A percentile compares a stretch with the other conserved stretches of the same genome.
These are phyloP conservation scores for Xylocampa areola DNA, from an alignment of 2,888 invertebrate species.

Conservation along the genomic window DNA sequence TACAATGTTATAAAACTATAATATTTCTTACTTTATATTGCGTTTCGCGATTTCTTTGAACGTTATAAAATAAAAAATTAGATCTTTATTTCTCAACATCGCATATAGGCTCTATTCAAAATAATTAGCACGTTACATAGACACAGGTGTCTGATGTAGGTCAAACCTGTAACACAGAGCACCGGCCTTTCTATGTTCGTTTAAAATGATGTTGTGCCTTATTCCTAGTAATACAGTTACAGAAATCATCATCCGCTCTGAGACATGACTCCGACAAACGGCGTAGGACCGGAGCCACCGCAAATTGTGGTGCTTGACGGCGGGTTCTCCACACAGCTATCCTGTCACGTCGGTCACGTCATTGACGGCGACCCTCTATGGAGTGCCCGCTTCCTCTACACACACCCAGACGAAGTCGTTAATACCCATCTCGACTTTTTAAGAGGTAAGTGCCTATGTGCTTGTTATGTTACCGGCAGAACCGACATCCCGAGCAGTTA, in stretches of 20 bases:
- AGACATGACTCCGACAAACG: slow-evolving; percentile 77
- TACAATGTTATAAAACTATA: too few relatives aligned
- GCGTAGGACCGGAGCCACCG: slow-evolving; percentile 75
- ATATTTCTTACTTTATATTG: too few relatives aligned
- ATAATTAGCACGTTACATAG: too few relatives aligned
- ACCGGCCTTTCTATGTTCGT: too few relatives aligned
- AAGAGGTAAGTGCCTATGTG: slow-evolving; percentile 90
- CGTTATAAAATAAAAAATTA: too few relatives aligned
- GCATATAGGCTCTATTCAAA: too few relatives aligned
- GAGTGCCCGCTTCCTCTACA: slow-evolving; percentile 95
- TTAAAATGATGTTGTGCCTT: neutral
- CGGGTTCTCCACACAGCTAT: slow-evolving; percentile 95
- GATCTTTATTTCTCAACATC: too few relatives aligned
- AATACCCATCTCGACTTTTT: slow-evolving; percentile 95
- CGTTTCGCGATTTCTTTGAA: too few relatives aligned
- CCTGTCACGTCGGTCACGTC: slow-evolving; percentile 92
- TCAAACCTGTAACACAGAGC: too few relatives aligned
- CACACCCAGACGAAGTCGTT: slow-evolving; percentile 94
- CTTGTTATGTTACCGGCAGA: too few relatives aligned
- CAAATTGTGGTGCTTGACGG: slow-evolving; percentile 91
- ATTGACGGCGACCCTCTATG: slow-evolving; percentile 96
- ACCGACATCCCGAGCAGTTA: too few relatives aligned
- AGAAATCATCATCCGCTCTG: slow-evolving; percentile 23
- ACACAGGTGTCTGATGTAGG: too few relatives aligned
- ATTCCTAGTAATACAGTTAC: slow-evolving; percentile 18